A percentile compares a stretch with the other conserved stretches of the same genome.
phyloP scores from a whole-genome alignment of 2,888 invertebrate species.

The Margaritifera margaritifera region DNA sequence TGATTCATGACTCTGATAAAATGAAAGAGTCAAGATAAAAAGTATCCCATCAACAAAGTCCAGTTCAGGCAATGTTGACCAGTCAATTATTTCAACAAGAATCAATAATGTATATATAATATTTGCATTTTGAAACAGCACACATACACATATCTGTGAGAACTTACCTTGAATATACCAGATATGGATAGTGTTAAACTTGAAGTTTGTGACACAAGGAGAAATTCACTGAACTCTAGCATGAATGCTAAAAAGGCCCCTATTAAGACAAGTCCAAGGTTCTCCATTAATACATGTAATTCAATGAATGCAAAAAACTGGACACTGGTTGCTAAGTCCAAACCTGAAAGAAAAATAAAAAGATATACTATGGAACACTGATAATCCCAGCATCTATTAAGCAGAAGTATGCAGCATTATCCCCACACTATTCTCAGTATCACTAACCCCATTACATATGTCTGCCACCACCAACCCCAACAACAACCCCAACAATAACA shows the following conservation, averaged over 20 bases:
- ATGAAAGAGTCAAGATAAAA: too few relatives aligned
- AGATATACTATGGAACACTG: constrained; percentile 7
- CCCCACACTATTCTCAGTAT: too few relatives aligned
- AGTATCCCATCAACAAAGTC: too few relatives aligned
- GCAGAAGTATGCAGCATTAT: background rate
- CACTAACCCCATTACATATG: too few relatives aligned
- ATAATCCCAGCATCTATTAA: background rate
- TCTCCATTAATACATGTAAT: constrained; percentile 52
- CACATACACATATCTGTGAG: too few relatives aligned
- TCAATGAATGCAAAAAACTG: constrained; percentile 75
- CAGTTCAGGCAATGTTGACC: too few relatives aligned
- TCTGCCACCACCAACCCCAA: too few relatives aligned
- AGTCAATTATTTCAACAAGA: too few relatives aligned
- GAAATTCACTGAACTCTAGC: constrained; percentile 88
- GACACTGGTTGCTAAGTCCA: constrained; percentile 74
- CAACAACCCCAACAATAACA: too few relatives aligned
- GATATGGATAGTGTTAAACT: constrained; percentile 96
- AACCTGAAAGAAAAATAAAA: constrained; percentile 71
- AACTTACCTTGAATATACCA: constrained; percentile 93
- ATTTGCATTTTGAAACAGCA: too few relatives aligned
- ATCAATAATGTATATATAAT: too few relatives aligned
- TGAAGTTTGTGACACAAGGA: constrained; percentile 93
- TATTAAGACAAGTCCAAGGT: constrained; percentile 69
- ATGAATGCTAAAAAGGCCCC: constrained; percentile 71
- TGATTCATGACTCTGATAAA: too few relatives aligned